Percentiles rank a stretch among this genome's conserved stretches.
These are phyloP conservation scores for Diabrotica virgifera DNA, from an alignment of 1,140 invertebrate genomes.

Conservation along the genomic window DNA sequence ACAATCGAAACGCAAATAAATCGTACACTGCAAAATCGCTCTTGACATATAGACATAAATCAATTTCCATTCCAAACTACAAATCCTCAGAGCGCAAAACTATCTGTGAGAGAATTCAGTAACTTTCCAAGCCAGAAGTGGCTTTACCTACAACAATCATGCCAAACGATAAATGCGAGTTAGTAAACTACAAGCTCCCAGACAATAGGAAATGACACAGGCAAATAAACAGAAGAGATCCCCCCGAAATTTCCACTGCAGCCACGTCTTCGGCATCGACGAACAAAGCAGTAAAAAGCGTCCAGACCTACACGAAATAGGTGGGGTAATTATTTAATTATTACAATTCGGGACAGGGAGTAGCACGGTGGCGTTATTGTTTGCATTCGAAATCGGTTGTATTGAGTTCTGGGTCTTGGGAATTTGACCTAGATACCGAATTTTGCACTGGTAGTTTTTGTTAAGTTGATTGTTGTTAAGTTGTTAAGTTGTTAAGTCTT, in stretches of 20 bases:
- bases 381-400: slow-evolving; percentile 1
- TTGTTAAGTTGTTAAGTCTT: too few relatives aligned
- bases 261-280: slow-evolving; percentile 1
- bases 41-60: slow-evolving; percentile 1
- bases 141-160: not conserved
- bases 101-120: not conserved
- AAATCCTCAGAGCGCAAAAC: too few relatives aligned
- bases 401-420: too few relatives aligned
- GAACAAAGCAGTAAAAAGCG: slow-evolving; percentile 16
- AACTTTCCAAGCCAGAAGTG: slow-evolving; percentile 2
- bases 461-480: too few relatives aligned
- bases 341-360: not conserved
- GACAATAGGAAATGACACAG: slow-evolving; percentile 17
- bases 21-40: not conserved
- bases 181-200: slow-evolving; percentile 7
- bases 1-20: not conserved
- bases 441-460: too few relatives aligned
- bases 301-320: slow-evolving; percentile 12
- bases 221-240: slow-evolving; percentile 6
- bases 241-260: slow-evolving; percentile 7
- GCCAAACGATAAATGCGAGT: slow-evolving; percentile 11
- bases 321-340: slow-evolving; percentile 19
- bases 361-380: slow-evolving; percentile 9
- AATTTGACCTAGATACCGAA: too few relatives aligned
- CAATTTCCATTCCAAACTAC: not conserved